Conservation (phyloP, 2,113 vertebrate genomes). For the Pomatostomus ruficeps region DNA sequence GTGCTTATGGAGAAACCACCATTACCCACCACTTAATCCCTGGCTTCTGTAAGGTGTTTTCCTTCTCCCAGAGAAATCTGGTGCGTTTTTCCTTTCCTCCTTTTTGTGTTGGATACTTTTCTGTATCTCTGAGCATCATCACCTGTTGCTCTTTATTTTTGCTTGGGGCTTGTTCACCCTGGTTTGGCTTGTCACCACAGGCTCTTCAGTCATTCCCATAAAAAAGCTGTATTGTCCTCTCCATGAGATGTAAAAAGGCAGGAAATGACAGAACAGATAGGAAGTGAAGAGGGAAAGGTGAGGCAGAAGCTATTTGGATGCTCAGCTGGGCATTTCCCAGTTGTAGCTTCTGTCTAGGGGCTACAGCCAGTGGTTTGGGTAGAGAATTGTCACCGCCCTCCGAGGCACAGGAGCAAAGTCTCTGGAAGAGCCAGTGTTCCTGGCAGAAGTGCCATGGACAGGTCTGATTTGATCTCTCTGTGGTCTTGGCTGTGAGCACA, state of each 20-base stretch:
- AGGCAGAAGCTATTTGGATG: neutral
- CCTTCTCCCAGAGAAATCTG: neutral
- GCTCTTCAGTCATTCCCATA: neutral
- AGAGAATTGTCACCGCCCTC: accelerated
- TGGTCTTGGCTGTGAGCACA: neutral
- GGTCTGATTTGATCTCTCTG: neutral
- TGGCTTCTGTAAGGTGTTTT: neutral
- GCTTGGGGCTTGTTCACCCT: neutral
- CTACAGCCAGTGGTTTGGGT: neutral
- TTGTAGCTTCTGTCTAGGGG: neutral
- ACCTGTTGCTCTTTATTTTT: neutral
- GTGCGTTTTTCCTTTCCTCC: neutral
- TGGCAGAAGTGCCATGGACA: accelerated
- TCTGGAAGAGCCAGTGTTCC: accelerated
- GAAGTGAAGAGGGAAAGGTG: neutral
- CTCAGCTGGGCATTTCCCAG: neutral
- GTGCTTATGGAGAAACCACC: neutral
- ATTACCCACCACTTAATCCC: neutral
- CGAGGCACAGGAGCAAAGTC: accelerated
- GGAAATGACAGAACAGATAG: neutral
- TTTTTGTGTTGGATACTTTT: neutral
- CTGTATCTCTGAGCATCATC: neutral
- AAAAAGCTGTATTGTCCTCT: neutral
- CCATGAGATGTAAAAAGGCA: neutral
- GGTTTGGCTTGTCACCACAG: neutral